phyloP scores from a whole-genome alignment of 2,888 invertebrate genomes.

The Temnothorax rugatulus region DNA sequence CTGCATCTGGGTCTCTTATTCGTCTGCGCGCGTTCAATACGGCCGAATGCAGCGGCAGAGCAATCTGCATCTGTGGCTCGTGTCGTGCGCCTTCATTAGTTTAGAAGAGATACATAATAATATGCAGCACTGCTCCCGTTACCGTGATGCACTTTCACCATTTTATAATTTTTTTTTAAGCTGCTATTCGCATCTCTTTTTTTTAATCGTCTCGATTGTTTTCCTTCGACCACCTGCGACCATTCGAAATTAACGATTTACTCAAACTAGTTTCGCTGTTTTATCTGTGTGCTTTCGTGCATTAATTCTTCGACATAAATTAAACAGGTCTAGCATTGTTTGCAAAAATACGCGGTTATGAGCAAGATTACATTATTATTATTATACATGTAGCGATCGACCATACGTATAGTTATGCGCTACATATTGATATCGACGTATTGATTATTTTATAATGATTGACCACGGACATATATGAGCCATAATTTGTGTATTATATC shows the following conservation, averaged over 20 bases:
- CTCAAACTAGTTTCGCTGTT: neutral
- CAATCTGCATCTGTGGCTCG: slow-evolving; percentile 63
- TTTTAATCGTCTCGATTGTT: slow-evolving; percentile 42
- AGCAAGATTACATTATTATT: neutral
- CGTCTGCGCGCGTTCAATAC: slow-evolving; percentile 13
- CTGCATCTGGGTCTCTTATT: slow-evolving; percentile 32
- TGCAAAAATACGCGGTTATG: neutral
- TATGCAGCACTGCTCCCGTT: slow-evolving; percentile 59
- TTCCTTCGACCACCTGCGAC: slow-evolving; percentile 42
- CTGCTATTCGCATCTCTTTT: slow-evolving; percentile 17
- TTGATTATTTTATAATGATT: slow-evolving; percentile 46
- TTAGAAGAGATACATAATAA: slow-evolving; percentile 73
- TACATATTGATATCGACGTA: slow-evolving; percentile 24
- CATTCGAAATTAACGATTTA: slow-evolving; percentile 31
- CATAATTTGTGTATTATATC: slow-evolving; percentile 28
- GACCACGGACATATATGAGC: neutral
- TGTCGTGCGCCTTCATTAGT: slow-evolving; percentile 75
- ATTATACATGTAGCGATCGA: neutral
- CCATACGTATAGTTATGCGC: neutral
- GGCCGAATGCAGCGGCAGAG: slow-evolving; percentile 25
- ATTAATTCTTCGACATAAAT: slow-evolving; percentile 2
- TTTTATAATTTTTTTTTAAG: slow-evolving; percentile 28
- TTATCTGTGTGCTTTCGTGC: neutral
- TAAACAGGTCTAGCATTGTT: neutral
- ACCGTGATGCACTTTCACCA: slow-evolving; percentile 37